These are phyloP conservation scores for Latrodectus elegans DNA, from an alignment of 2,888 invertebrate species.

Conservation along the genomic window DNA sequence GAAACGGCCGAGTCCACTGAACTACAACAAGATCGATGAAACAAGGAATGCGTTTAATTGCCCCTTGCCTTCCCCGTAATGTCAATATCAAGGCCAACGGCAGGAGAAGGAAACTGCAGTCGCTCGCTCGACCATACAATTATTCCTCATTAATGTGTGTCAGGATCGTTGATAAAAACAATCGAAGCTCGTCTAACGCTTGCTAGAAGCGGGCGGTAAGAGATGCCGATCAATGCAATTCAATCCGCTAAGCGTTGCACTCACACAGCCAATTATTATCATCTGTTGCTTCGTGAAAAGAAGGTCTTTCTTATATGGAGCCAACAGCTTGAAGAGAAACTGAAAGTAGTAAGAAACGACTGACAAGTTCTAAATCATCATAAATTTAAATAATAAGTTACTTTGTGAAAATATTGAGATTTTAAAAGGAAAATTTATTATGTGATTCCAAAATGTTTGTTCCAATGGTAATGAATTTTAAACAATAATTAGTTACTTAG, in stretches of 20 bases:
- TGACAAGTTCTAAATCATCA: too few relatives aligned
- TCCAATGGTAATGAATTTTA: too few relatives aligned
- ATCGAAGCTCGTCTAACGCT: constrained; percentile 19
- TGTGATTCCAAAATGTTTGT: too few relatives aligned
- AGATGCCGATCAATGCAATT: constrained; percentile 38
- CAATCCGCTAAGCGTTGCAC: constrained; percentile 34
- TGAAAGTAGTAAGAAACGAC: background rate
- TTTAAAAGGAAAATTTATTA: too few relatives aligned
- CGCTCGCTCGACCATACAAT: constrained; percentile 29
- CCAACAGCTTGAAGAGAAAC: background rate
- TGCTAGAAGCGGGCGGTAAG: background rate
- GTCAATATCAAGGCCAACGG: constrained; percentile 37
- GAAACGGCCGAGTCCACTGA: constrained; percentile 46
- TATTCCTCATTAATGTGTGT: constrained; percentile 64
- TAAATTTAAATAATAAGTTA: too few relatives aligned
- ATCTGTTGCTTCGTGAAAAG: background rate
- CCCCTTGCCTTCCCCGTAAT: constrained; percentile 16
- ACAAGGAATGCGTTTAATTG: constrained; percentile 32
- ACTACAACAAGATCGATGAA: constrained; percentile 26
- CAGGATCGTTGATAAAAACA: constrained; percentile 47
- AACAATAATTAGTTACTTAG: too few relatives aligned
- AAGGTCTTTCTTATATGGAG: constrained; percentile 7
- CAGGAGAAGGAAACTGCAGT: constrained; percentile 22
- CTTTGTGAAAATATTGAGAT: too few relatives aligned
- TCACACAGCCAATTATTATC: constrained; percentile 31